phyloP scores from a whole-genome alignment of 2,888 invertebrate genomes.

The Calliscelio sp. region DNA sequence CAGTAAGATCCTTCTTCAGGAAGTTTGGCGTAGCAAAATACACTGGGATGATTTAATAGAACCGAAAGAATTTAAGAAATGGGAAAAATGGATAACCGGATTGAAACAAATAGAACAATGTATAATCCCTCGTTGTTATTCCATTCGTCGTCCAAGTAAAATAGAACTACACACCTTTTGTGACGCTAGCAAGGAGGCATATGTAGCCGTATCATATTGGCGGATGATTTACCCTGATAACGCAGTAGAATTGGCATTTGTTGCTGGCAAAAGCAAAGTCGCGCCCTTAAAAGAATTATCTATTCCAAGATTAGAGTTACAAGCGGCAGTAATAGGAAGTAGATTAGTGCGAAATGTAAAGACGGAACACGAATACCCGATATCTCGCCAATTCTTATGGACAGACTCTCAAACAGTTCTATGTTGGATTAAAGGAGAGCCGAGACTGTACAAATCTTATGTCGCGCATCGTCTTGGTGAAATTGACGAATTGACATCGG shows the following conservation, averaged over 20 bases:
- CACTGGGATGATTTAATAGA: constrained; percentile 71
- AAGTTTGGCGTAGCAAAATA: constrained; percentile 75
- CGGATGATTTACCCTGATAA: neutral
- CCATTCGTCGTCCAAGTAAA: neutral
- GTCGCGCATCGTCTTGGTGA: constrained; percentile 71
- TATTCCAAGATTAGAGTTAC: constrained; percentile 41
- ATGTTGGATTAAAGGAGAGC: neutral
- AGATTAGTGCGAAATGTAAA: neutral
- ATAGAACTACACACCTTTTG: constrained; percentile 73
- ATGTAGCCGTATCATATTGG: constrained; percentile 46
- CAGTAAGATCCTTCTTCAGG: constrained; percentile 76
- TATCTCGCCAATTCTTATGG: constrained; percentile 7
- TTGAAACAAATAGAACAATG: neutral
- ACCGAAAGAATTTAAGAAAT: constrained; percentile 37
- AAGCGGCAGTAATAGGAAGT: constrained; percentile 32
- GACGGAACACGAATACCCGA: constrained; percentile 26
- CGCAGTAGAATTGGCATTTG: neutral
- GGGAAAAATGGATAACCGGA: constrained; percentile 50
- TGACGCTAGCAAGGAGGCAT: constrained; percentile 73
- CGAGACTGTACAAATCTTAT: too few species aligned
- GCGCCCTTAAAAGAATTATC: constrained; percentile 29
- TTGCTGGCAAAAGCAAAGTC: constrained; percentile 25
- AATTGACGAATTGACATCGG: too few species aligned
- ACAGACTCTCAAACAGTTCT: constrained; percentile 25
- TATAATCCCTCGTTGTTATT: neutral